These are phyloP conservation scores for Agrotis segetum DNA, from an alignment of 2,888 invertebrate species.

Conservation along the genomic window DNA sequence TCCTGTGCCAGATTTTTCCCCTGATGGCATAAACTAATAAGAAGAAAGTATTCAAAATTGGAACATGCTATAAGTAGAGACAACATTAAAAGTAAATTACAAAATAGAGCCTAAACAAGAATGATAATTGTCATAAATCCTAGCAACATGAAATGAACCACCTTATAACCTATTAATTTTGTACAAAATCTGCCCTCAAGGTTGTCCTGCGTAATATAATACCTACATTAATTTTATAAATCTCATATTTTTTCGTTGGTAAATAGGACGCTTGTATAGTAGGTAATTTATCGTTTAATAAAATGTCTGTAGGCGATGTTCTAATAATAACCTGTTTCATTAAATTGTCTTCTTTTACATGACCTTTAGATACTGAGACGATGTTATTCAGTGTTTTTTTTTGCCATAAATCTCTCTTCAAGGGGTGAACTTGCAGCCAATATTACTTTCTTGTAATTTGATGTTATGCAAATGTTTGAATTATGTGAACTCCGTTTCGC, in stretches of 20 bases:
- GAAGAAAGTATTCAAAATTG: no score
- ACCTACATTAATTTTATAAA: conserved; percentile 29
- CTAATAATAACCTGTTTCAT: conserved; percentile 9
- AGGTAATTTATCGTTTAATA: conserved; percentile 51
- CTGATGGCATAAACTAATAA: no score
- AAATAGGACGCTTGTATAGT: conserved; percentile 1
- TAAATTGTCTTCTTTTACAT: conserved; percentile 12
- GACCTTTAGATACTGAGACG: neutral
- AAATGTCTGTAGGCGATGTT: conserved; percentile 26
- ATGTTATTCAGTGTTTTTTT: neutral
- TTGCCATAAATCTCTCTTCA: no score
- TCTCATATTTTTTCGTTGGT: conserved; percentile 35
- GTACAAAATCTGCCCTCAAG: conserved; percentile 8
- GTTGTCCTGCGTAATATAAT: conserved; percentile 4
- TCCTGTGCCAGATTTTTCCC: no score
- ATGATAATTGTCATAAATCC: neutral
- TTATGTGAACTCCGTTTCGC: no score
- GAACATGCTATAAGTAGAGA: no score
- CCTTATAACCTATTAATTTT: conserved; percentile 8
- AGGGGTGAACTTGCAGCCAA: no score
- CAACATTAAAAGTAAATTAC: no score
- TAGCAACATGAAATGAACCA: neutral
- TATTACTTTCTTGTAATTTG: no score
- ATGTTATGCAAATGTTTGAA: no score
- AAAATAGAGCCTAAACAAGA: no score